Evolutionary conservation across 2,113 vertebrate species (phyloP).

Genomic region (Coracopsis vasa): DNA sequence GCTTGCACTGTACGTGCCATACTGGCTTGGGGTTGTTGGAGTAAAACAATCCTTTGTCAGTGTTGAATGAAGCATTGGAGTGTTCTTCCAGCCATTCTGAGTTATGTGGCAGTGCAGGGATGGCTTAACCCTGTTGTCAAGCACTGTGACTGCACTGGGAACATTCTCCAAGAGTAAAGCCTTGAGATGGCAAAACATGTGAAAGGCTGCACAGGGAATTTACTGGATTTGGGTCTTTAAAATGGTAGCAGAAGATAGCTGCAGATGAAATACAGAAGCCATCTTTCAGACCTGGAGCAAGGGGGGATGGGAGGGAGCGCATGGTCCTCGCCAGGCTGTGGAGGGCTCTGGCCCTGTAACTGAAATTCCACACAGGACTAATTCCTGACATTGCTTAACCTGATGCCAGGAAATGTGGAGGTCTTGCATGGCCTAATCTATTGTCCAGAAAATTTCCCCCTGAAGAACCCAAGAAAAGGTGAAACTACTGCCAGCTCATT

Average conservation of each 20-base stretch:
- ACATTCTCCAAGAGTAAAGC: neutral
- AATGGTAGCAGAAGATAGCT: neutral
- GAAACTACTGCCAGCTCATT: neutral
- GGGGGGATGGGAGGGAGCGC: neutral
- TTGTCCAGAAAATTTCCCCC: neutral
- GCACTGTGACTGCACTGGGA: neutral
- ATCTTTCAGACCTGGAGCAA: neutral
- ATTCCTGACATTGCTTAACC: neutral
- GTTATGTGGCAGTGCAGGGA: accelerated
- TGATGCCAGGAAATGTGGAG: neutral
- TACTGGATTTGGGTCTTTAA: neutral
- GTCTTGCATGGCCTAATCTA: neutral
- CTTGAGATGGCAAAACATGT: neutral
- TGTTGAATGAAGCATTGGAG: neutral
- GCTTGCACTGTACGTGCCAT: neutral
- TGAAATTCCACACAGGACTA: neutral
- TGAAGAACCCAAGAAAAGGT: neutral
- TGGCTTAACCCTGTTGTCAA: neutral
- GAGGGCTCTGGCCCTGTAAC: neutral
- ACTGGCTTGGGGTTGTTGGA: neutral
- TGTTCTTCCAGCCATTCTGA: neutral
- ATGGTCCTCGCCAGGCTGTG: neutral
- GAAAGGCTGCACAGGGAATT: neutral
- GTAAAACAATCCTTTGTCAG: neutral
- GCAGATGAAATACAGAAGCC: neutral